phyloP scores from a whole-genome alignment of 2,113 vertebrate species.

The Ceyx margarethae region DNA sequence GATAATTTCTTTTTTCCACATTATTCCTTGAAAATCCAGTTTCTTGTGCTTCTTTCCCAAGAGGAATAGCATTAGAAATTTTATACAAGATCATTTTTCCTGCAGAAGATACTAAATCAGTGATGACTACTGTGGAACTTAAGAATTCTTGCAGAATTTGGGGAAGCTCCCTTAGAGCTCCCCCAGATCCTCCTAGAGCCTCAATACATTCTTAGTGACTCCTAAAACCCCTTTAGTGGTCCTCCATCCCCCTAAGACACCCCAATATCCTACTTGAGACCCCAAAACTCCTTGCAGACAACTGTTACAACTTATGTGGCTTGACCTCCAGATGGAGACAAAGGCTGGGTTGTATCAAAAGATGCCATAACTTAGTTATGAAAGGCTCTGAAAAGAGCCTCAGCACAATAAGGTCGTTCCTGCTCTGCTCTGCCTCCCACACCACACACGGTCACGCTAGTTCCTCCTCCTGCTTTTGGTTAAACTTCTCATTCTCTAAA shows the following conservation, averaged over 20 bases:
- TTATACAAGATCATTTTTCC: background rate
- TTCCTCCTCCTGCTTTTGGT: background rate
- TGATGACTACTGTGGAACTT: background rate
- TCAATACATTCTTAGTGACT: background rate
- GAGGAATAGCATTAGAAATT: background rate
- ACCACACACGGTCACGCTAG: fast-evolving
- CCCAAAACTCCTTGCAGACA: background rate
- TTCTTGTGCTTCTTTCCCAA: background rate
- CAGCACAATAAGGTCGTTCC: background rate
- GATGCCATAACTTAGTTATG: background rate
- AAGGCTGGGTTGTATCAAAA: background rate
- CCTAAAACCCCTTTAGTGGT: background rate
- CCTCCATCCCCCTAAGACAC: background rate
- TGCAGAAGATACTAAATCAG: background rate
- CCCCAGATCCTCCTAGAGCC: background rate
- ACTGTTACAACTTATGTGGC: background rate
- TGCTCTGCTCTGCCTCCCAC: background rate
- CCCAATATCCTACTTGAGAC: background rate
- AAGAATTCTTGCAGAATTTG: background rate
- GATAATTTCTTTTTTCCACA: background rate
- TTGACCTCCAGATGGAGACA: slow-evolving; percentile 45
- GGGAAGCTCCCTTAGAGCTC: background rate
- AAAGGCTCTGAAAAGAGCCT: background rate
- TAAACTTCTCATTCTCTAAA: slow-evolving; percentile 2
- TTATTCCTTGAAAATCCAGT: background rate